Conservation (phyloP, 2,888 invertebrate species). For the Neria commutata region DNA sequence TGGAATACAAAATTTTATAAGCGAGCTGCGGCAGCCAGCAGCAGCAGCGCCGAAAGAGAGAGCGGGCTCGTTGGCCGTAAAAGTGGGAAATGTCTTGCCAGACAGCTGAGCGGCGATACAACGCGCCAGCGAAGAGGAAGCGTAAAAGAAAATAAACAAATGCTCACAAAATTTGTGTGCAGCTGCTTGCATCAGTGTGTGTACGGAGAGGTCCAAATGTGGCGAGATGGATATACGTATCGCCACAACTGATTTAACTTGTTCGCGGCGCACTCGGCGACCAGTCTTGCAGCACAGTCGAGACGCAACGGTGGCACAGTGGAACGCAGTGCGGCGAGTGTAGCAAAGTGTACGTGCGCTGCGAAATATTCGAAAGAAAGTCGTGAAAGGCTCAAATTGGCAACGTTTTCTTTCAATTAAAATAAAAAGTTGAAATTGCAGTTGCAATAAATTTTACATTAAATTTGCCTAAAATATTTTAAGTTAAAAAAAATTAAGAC, state of each 20-base stretch:
- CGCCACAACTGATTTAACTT: constrained; percentile 29
- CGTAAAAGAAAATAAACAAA: not conserved
- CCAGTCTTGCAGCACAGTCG: constrained; percentile 34
- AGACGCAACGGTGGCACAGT: constrained; percentile 22
- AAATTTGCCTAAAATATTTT: too few species aligned
- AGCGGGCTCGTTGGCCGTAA: not conserved
- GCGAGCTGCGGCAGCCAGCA: constrained; percentile 31
- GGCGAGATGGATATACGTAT: not conserved
- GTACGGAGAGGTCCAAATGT: not conserved
- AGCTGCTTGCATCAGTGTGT: not conserved
- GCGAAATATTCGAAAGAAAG: not conserved
- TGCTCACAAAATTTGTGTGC: not conserved
- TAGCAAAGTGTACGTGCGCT: constrained; percentile 5
- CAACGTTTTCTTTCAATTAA: too few species aligned
- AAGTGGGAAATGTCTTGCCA: not conserved
- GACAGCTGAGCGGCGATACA: not conserved
- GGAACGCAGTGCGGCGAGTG: too few species aligned
- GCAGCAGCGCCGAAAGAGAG: constrained; percentile 1
- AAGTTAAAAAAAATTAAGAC: too few species aligned
- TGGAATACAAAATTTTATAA: constrained; percentile 51
- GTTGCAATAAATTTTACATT: too few species aligned
- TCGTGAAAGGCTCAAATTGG: not conserved
- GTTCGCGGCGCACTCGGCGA: constrained; percentile 27
- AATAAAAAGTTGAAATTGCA: too few species aligned
- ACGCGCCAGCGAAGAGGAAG: not conserved